Evolutionary conservation across 1,140 invertebrate species (phyloP), one percentile per base, ranked within the genome.

Genomic region (Aethina tumida): DNA sequence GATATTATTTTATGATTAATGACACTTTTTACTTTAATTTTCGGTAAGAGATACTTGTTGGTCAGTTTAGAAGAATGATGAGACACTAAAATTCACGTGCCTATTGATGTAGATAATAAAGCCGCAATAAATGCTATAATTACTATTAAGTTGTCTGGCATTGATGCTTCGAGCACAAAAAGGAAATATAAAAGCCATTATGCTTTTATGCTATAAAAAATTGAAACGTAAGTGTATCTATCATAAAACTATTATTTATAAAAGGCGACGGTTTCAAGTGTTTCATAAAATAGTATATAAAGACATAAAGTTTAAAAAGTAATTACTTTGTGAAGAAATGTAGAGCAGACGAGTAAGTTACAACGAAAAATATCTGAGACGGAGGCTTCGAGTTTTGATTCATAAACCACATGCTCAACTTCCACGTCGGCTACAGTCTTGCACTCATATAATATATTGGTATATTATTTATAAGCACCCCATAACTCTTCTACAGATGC

Each of bases 401-500:
- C 35, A 47, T 47, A 47, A 50, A 50, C 46, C 45, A 37, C 45
- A 40, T 31, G 45, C 39, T 41, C 43, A 27, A 21, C 33, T 27
- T 41, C 40, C 40, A 43, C 39, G 49, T 52, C 49, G 46, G 46
- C 41, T 45, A 43, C 49, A 52, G 46, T 52, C 41, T 49, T 49
- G 45, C 49, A 38, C 37, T 32, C 19, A 22, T 19, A 35, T 52
- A 46, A 52, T 43, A 49, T 52, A 52, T 52, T 28, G 49, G 46
- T 45, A 39, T 49, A 41, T 47, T 52, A 52, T 52, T 51, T 51
- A 51, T 51, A 48, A 51, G 42, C 35, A 33, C 20, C 29, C 43
- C 49, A 48, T 51, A 51, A 51, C 40, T 52, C 49, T 52, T 41
- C 43, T 48, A 46, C 49, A 51, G 49, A 45, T 39, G 35, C 36